A percentile compares a stretch with the other conserved stretches of the same genome.
These are phyloP conservation scores for Lasiommata megera DNA, from an alignment of 2,888 invertebrate species.

Conservation along the genomic window DNA sequence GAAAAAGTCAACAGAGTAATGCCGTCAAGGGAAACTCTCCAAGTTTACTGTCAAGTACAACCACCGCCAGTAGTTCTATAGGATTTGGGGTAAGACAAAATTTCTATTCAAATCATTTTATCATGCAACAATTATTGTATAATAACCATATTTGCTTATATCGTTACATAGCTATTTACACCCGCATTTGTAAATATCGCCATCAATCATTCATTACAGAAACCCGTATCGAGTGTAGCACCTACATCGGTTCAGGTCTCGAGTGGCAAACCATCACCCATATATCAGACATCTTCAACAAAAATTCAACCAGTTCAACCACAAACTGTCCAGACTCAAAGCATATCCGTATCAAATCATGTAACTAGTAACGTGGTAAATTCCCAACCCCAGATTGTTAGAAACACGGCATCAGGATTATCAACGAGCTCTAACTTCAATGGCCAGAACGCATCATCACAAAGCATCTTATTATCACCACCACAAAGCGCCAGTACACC, in stretches of 20 bases:
- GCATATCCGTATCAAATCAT: constrained; percentile 63
- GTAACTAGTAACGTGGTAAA: constrained; percentile 68
- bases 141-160: constrained; percentile 35
- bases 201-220: constrained; percentile 83
- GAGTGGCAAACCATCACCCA: constrained; percentile 86
- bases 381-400: constrained; percentile 78
- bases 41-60: constrained; percentile 62
- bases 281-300: constrained; percentile 90
- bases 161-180: constrained; percentile 37
- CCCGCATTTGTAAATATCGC: constrained; percentile 71
- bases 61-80: constrained; percentile 64
- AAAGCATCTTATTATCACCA: constrained; percentile 78
- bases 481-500: constrained; percentile 84
- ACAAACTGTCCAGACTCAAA: constrained; percentile 83
- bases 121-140: constrained; percentile 12
- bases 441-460: constrained; percentile 64
- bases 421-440: constrained; percentile 69
- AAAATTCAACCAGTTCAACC: constrained; percentile 91
- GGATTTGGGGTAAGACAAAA: constrained; percentile 70
- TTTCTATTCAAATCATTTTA: constrained; percentile 18
- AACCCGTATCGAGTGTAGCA: constrained; percentile 93
- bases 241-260: constrained; percentile 87
- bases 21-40: constrained; percentile 66
- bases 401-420: constrained; percentile 75
- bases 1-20: constrained; percentile 54